These are phyloP conservation scores for Nemurella pictetii DNA, from an alignment of 2,888 invertebrate species.

Conservation along the genomic window DNA sequence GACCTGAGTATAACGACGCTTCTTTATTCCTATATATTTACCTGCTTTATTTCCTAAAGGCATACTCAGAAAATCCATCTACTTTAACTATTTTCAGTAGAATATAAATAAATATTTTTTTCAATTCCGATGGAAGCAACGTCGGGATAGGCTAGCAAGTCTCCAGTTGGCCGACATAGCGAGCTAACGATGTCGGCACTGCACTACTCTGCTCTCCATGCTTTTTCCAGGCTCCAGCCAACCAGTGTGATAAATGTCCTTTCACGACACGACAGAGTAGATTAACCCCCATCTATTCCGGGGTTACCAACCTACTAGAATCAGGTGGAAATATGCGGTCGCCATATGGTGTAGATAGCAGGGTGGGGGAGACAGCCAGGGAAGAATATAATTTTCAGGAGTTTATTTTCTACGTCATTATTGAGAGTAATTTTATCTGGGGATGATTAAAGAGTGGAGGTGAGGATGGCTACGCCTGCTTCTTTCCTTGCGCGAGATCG, in stretches of 20 bases:
- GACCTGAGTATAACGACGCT: too few species aligned
- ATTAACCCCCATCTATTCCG: not conserved
- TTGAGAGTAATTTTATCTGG: not conserved
- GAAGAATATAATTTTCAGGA: not conserved
- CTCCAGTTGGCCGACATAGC: not conserved
- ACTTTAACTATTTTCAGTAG: too few species aligned
- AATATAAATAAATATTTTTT: not conserved
- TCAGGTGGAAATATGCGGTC: not conserved
- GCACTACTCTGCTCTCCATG: not conserved
- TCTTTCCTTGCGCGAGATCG: too few species aligned
- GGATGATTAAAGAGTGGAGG: not conserved
- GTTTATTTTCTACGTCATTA: not conserved
- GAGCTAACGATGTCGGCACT: not conserved
- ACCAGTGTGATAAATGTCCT: not conserved
- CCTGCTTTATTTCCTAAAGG: too few species aligned
- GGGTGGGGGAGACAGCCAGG: not conserved
- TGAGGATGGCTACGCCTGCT: not conserved
- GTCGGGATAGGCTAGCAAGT: not conserved
- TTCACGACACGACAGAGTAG: not conserved
- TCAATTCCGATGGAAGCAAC: not conserved
- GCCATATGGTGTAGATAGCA: not conserved
- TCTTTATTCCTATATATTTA: too few species aligned
- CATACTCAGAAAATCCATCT: too few species aligned
- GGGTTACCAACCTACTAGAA: not conserved
- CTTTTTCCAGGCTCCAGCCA: not conserved